Conservation (phyloP, 2,888 invertebrate species). For the Deilephila porcellus region DNA sequence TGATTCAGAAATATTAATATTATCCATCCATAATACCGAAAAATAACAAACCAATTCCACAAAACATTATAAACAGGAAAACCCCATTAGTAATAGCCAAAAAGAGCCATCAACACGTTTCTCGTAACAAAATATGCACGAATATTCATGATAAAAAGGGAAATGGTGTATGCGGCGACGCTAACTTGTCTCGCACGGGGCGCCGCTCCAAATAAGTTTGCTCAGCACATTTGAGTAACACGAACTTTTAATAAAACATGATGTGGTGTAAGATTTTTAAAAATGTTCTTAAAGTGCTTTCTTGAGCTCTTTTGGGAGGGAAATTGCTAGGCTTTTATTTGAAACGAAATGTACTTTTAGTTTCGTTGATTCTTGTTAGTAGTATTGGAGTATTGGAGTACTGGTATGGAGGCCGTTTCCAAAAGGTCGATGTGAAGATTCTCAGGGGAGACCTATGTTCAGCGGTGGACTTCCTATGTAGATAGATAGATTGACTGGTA, state of each 20-base stretch:
- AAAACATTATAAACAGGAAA: neutral
- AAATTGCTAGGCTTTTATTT: neutral
- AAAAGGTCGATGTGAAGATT: too few species aligned
- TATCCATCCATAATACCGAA: neutral
- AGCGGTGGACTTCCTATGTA: too few species aligned
- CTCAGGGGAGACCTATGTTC: too few species aligned
- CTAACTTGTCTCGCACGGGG: neutral
- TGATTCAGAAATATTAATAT: neutral
- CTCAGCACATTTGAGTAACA: conserved; percentile 9
- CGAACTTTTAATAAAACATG: conserved; percentile 15
- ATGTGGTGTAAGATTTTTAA: neutral
- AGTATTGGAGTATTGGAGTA: too few species aligned
- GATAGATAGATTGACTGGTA: too few species aligned
- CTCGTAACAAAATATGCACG: conserved; percentile 3
- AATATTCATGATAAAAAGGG: neutral
- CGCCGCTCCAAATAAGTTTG: conserved; percentile 12
- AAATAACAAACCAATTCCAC: neutral
- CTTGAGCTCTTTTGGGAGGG: neutral
- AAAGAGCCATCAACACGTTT: neutral
- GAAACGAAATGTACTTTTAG: neutral
- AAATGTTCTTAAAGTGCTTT: neutral
- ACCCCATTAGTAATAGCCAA: neutral
- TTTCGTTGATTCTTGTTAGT: neutral
- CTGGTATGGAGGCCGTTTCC: too few species aligned
- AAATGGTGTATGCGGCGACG: neutral